Evolutionary conservation across 2,113 vertebrate genomes (phyloP).

Genomic region (Lagopus leucura): DNA sequence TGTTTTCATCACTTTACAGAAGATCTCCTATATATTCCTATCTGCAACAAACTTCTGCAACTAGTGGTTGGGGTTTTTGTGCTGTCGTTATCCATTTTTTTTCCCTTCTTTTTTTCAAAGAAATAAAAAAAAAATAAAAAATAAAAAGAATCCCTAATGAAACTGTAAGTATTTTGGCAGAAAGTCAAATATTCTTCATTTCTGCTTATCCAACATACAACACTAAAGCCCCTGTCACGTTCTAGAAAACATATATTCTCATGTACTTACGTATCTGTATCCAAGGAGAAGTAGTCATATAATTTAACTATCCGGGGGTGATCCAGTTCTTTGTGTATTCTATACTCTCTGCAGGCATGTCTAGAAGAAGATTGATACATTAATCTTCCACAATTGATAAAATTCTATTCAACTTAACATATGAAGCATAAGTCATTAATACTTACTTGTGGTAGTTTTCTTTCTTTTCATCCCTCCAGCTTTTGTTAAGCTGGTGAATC

Average conservation of each 20-base stretch:
- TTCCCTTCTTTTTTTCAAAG: no score
- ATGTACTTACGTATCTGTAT: slow-evolving; percentile 96
- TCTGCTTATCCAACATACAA: neutral
- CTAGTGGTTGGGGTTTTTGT: neutral
- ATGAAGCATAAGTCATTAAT: slow-evolving; percentile 50
- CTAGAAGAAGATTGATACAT: slow-evolving; percentile 75
- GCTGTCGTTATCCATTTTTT: neutral
- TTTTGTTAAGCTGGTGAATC: slow-evolving; percentile 99
- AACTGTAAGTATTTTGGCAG: neutral
- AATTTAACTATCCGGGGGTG: slow-evolving; percentile 99
- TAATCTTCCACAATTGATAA: slow-evolving; percentile 49
- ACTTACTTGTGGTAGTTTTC: slow-evolving; percentile 99
- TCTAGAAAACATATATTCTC: neutral
- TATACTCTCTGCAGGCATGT: slow-evolving; percentile 98
- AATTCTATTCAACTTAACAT: slow-evolving; percentile 36
- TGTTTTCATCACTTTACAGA: neutral
- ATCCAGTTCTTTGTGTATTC: slow-evolving; percentile 99
- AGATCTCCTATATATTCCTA: neutral
- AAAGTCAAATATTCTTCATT: neutral
- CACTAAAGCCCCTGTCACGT: neutral
- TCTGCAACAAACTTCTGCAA: neutral
- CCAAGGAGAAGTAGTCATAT: slow-evolving; percentile 99
- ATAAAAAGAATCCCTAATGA: neutral
- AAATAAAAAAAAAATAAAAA: no score
- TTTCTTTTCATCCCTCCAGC: slow-evolving; percentile 99